Evolutionary conservation across 2,797 vertebrate species (phyloP).

Genomic region (Hirundo rustica): DNA sequence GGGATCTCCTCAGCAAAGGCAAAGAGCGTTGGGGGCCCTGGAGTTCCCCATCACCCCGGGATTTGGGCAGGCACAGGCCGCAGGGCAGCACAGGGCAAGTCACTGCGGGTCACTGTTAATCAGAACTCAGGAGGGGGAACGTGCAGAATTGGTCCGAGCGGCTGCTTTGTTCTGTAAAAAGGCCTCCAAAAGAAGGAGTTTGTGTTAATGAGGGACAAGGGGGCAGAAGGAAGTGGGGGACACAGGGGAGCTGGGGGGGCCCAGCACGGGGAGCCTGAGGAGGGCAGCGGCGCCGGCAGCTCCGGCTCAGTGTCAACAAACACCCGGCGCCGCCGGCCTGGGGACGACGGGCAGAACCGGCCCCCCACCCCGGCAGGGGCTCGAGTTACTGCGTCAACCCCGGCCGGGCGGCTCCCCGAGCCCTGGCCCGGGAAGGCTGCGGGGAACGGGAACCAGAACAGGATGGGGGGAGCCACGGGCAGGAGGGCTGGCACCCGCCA

Average conservation of each 20-base stretch:
- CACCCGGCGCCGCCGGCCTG: background rate
- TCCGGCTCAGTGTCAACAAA: background rate
- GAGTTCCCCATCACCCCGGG: background rate
- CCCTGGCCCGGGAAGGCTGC: background rate
- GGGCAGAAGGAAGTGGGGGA: background rate
- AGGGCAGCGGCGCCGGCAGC: background rate
- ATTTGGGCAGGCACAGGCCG: background rate
- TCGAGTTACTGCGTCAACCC: background rate
- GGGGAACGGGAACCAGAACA: background rate
- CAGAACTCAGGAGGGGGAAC: background rate
- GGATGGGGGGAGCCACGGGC: background rate
- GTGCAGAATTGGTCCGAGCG: background rate
- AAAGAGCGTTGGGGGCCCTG: background rate
- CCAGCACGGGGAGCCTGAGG: background rate
- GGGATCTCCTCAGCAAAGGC: background rate
- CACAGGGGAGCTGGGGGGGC: background rate
- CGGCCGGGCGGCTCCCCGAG: background rate
- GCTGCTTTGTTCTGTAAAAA: background rate
- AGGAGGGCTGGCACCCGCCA: background rate
- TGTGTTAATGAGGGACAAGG: background rate
- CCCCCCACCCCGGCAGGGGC: background rate
- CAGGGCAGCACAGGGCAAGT: background rate
- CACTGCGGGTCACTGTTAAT: background rate
- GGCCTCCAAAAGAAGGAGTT: background rate
- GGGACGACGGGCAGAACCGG: background rate